Evolutionary conservation across 92 coral and sea anemone genomes (phyloP).

Genomic region (Umimayanthus chanpuru): DNA sequence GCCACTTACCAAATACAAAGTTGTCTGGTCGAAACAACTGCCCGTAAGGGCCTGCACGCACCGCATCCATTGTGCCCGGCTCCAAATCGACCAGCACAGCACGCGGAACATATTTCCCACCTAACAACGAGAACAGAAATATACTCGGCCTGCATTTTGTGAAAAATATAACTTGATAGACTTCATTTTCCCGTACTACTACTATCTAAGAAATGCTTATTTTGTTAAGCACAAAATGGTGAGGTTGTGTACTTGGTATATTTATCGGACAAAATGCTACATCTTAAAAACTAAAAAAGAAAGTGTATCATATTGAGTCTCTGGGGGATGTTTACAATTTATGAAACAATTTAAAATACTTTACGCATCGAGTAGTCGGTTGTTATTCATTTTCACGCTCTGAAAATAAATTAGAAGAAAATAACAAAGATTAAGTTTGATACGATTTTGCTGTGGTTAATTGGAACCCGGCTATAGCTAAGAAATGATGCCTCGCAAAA

Average conservation of each 20-base stretch:
- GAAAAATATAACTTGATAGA: background rate
- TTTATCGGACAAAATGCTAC: background rate
- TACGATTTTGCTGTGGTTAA: background rate
- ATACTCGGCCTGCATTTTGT: too few relatives aligned
- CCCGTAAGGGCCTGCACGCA: constrained; percentile 85
- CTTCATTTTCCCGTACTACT: background rate
- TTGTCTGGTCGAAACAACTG: constrained; percentile 92
- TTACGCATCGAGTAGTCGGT: background rate
- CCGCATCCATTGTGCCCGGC: constrained; percentile 95
- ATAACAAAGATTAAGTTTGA: background rate
- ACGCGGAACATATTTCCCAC: constrained; percentile 90
- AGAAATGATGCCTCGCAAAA: background rate
- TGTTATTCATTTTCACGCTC: background rate
- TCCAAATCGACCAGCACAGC: constrained; percentile 89
- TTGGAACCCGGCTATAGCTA: background rate
- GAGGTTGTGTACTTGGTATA: background rate
- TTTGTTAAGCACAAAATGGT: background rate
- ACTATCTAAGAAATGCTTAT: background rate
- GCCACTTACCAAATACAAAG: constrained; percentile 81
- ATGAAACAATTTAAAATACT: background rate
- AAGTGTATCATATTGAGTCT: background rate
- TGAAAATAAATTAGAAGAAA: background rate
- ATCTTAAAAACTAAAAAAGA: background rate
- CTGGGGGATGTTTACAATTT: constrained; percentile 29
- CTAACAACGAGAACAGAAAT: constrained; percentile 32